Evolutionary conservation across 2,797 vertebrate genomes (phyloP).

Genomic region (Rhinichthys osculus): DNA sequence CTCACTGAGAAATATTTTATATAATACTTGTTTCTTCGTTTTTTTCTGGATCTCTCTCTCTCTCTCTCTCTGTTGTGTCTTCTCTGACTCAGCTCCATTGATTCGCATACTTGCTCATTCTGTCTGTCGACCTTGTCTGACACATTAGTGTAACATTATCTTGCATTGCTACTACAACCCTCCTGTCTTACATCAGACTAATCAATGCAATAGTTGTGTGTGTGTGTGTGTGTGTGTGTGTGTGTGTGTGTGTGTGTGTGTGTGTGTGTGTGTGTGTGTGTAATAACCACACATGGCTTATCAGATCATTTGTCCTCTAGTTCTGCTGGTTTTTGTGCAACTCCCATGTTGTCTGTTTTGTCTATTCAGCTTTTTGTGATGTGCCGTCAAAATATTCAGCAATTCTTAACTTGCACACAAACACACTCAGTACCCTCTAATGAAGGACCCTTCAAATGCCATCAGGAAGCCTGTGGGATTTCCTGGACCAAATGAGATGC

Average conservation of each 20-base stretch:
- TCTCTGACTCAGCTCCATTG: slow-evolving; percentile 66
- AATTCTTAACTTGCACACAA: slow-evolving; percentile 24
- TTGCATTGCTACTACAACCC: slow-evolving; percentile 33
- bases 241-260: slow-evolving; percentile 10
- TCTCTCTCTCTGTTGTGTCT: slow-evolving; percentile 6
- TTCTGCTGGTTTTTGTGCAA: slow-evolving; percentile 27
- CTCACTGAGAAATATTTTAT: background rate
- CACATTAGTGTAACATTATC: slow-evolving; percentile 73
- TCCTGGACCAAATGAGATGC: slow-evolving; percentile 85
- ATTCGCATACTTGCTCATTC: slow-evolving; percentile 72
- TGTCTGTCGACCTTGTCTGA: slow-evolving; percentile 74
- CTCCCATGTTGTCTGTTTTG: slow-evolving; percentile 20
- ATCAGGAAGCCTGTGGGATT: slow-evolving; percentile 85
- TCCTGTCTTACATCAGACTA: slow-evolving; percentile 62
- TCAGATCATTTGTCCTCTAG: slow-evolving; percentile 6
- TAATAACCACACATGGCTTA: slow-evolving; percentile 7
- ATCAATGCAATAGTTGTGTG: slow-evolving; percentile 66
- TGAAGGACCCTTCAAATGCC: slow-evolving; percentile 81
- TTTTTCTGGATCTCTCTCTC: slow-evolving; percentile 59
- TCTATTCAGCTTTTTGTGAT: slow-evolving; percentile 32
- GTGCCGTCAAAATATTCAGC: slow-evolving; percentile 16
- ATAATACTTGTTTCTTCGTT: slow-evolving; percentile 51
- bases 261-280: slow-evolving; percentile 13
- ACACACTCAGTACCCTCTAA: slow-evolving; percentile 71
- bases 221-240: slow-evolving; percentile 8